Evolutionary conservation across 2,888 invertebrate genomes (phyloP), one percentile per base, ranked within the genome.

Genomic region (Venustoraphidia nigricollis): DNA sequence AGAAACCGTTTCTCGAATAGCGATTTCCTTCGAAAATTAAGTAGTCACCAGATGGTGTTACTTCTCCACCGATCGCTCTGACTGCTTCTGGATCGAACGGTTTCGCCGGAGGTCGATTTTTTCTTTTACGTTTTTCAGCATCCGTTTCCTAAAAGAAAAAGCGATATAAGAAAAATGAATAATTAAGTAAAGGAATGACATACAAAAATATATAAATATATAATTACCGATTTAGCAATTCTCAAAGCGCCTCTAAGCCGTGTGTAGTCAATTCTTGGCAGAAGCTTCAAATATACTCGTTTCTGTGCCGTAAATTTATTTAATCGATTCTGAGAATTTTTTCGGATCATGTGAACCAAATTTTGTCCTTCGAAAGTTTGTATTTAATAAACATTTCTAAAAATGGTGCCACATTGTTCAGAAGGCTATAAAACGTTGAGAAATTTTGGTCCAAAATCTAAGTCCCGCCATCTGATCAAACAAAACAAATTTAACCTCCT

Each of bases 251-350:
- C 77, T 49, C 77, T 59, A 54, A 66, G 66, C 46, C 69, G 62
- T 2, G 67, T 66, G 60, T 77, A 78, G 55, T 78, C 78, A 52
- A 79, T 72, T 36, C 79, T 62, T 1, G 79, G 78, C 8, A 79
- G 64, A 44, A 79, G 60, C 54, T 73, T 74, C 45, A 79, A 60
- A 55, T 72, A 69, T 1, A 76, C 74, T 51, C 68, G 66, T 57
- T 76, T 77, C 58, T 76, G 74, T n/a, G 74, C 69, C n/a, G 17
- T 17, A n/a, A n/a, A n/a, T n/a, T n/a, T n/a, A n/a, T n/a, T n/a
- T n/a, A n/a, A n/a, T n/a, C n/a, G n/a, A n/a, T n/a, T n/a, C n/a
- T n/a, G n/a, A n/a, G n/a, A n/a, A n/a, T n/a, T n/a, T n/a, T n/a
- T n/a, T n/a, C n/a, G n/a, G n/a, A n/a, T n/a, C n/a, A n/a, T n/a